phyloP scores from a whole-genome alignment of 2,797 vertebrate genomes.

The Liasis olivaceus region DNA sequence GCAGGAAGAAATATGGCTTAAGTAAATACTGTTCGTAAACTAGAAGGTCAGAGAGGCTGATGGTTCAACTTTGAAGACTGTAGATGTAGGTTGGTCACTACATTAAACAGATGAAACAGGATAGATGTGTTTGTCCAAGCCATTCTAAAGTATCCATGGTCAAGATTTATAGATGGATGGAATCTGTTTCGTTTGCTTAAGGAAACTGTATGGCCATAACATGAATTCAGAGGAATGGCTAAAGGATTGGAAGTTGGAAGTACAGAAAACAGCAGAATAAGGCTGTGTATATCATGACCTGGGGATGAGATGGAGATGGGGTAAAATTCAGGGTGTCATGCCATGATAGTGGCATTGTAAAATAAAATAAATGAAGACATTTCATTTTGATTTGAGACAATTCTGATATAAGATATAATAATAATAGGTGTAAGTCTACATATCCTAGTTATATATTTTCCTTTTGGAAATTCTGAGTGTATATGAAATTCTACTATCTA shows the following conservation, averaged over 20 bases:
- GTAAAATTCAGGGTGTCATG: neutral
- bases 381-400: neutral
- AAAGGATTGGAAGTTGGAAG: neutral
- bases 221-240: neutral
- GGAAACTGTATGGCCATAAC: neutral
- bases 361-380: neutral
- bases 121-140: neutral
- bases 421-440: neutral
- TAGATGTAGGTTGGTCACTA: neutral
- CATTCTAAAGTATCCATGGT: neutral
- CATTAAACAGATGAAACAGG: neutral
- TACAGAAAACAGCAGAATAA: neutral
- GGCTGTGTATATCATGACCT: neutral
- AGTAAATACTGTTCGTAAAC: constrained; percentile 26
- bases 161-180: neutral
- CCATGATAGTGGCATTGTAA: neutral
- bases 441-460: neutral
- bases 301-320: neutral
- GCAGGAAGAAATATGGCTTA: neutral
- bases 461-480: neutral
- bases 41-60: neutral
- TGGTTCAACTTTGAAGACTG: neutral
- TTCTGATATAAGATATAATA: neutral
- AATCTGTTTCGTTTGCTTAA: neutral
- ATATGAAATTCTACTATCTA: neutral